Conservation (phyloP, 2,797 vertebrate genomes). For the Sebastiscus albofasciatus region DNA sequence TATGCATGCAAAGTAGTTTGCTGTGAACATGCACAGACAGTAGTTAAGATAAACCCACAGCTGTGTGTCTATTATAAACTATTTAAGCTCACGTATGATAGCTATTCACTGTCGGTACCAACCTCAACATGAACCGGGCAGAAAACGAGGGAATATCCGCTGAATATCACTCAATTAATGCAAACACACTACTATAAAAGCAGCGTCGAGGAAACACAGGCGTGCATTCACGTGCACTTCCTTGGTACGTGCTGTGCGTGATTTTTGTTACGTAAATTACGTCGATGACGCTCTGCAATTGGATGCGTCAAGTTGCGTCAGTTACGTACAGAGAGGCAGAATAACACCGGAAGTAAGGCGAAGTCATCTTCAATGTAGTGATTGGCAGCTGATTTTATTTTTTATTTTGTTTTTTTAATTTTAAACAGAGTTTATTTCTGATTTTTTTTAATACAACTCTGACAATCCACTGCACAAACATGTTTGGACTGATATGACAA, state of each 20-base stretch:
- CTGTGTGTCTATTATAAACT: background rate
- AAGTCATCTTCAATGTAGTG: background rate
- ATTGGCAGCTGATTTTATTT: background rate
- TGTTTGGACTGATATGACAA: too few species aligned
- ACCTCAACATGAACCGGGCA: background rate
- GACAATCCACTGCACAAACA: too few species aligned
- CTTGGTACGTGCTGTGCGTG: background rate
- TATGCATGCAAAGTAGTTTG: background rate
- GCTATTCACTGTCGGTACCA: background rate
- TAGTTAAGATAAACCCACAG: background rate
- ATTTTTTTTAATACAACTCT: too few species aligned
- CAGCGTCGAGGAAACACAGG: background rate
- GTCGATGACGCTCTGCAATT: background rate
- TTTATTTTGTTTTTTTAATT: background rate
- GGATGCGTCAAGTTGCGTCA: too few species aligned
- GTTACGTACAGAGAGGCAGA: background rate
- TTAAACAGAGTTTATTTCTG: too few species aligned
- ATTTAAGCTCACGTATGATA: too few species aligned
- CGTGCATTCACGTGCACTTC: background rate
- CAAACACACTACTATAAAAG: background rate
- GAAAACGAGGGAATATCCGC: background rate
- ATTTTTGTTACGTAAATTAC: conserved; percentile 2
- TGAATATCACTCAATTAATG: background rate
- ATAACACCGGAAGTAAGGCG: background rate
- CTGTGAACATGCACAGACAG: background rate